Evolutionary conservation across 2,113 vertebrate genomes (phyloP), one percentile per base, ranked within the genome.

Genomic region (Myodes glareolus): DNA sequence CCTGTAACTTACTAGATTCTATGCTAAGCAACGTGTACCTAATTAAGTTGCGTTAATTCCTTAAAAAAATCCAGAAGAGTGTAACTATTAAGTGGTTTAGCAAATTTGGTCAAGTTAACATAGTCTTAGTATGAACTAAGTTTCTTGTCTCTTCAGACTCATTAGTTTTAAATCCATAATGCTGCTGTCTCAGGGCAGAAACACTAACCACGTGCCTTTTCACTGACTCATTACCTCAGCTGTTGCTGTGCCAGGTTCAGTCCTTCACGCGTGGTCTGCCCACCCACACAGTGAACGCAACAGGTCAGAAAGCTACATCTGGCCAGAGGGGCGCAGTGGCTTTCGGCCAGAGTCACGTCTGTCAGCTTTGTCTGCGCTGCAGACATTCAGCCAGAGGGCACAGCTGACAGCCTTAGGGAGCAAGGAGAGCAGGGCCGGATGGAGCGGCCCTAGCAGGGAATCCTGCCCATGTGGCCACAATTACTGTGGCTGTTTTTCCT

Each of bases 101-200:
- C 4, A 81, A 88, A 75, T 19, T 68, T 95, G 31, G 1, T 70
- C 70, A 88, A 50, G 39, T 68, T 78, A 75, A 91, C 5, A 82
- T 29, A 47, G 52, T 94, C 70, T 88, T 36, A 78, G 36, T 85
- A 31, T 42, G 50, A 90, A 78, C 13, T 21, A 50, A 90, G 42
- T 45, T 86, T 63, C 52, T 73, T 67, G 31, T 21, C n/a, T 94
- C 50, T 68, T n/a, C 5, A 76, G 25, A 90, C 25, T 84, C 73
- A 82, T 13, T 72, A 33, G 21, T 39, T 86, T 92, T 80, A 93
- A 47, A 81, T 45, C 84, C 90, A 31, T 8, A 63, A 42, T 5
- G 17, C 45, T 70, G 47, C 11, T 90, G 17, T 88, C 76, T 88
- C 73, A 92, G 29, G 42, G 17, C 50, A 68, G 33, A 96, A 82